These are phyloP conservation scores for Rutpela maculata DNA, from an alignment of 2,888 invertebrate species.

Conservation along the genomic window DNA sequence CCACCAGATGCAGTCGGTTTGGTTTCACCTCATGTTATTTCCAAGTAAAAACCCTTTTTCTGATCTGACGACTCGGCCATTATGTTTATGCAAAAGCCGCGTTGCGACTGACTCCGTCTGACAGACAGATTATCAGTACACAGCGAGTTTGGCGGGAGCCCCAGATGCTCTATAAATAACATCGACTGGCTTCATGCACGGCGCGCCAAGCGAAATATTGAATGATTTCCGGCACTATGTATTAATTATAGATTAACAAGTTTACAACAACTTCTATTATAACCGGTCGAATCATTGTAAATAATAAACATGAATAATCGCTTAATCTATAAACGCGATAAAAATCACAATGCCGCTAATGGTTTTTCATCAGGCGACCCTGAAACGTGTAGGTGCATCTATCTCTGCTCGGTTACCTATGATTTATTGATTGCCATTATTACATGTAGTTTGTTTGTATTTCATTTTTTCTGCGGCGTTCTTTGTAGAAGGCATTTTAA, in stretches of 20 bases:
- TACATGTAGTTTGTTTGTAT: not conserved
- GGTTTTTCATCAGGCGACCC: not conserved
- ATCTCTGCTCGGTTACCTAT: conserved; percentile 16
- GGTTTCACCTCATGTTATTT: too few relatives aligned
- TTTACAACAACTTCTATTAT: conserved; percentile 15
- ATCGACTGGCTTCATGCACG: conserved; percentile 16
- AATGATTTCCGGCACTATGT: conserved; percentile 30
- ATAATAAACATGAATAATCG: conserved; percentile 28
- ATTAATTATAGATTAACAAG: conserved; percentile 32
- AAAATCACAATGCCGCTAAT: not conserved
- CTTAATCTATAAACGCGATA: not conserved
- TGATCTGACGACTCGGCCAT: too few relatives aligned
- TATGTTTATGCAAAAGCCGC: conserved; percentile 1
- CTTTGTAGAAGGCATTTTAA: not conserved
- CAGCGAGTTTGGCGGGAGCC: conserved; percentile 37
- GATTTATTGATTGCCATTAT: conserved; percentile 1
- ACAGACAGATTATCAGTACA: conserved; percentile 15
- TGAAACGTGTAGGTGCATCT: conserved; percentile 13
- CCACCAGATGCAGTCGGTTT: too few relatives aligned
- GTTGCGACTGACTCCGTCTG: conserved; percentile 21
- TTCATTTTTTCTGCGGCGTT: not conserved
- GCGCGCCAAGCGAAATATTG: conserved; percentile 21
- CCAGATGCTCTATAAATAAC: conserved; percentile 39
- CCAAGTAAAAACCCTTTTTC: too few relatives aligned
- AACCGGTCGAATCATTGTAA: conserved; percentile 12